Base-by-base conservation (phyloP, 2,797 vertebrate genomes). In the Distichodus sexfasciatus region DNA sequence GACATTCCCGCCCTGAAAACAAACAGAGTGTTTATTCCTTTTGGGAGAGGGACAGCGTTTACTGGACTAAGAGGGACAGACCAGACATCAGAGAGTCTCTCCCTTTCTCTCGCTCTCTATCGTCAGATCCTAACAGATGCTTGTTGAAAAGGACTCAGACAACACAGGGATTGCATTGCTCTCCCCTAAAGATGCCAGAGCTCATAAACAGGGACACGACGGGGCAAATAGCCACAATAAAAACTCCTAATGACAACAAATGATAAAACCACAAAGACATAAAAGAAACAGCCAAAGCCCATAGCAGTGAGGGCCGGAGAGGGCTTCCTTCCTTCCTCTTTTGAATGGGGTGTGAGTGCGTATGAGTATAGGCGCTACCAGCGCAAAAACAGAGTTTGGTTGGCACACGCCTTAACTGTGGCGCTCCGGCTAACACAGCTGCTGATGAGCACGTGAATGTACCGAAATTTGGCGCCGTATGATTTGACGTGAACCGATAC, bases 181-280 rank as follows among this genome's bases (percentile, higher is more conserved):
- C 36, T 10, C 41, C 60, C 48, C 63, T 57, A 28, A 63, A 63
- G n/a, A 67, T 46, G 68, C 67, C 29, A 31, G 36, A 7, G 59
- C 72, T 61, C 66, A 57, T 74, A 70, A 73, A 79, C 68, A 57
- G 31, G 46, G 51, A 64, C 53, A 69, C 61, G 19, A 65, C 17
- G 21, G 48, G 50, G 40, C 58, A 71, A 74, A 74, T 44, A 65
- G 67, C 46, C 38, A 73, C 68, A 54, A 73, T 75, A 77, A 80
- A 75, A 70, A 31, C 46, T 43, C n/a, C 72, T 77, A 80, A 75
- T 77, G 66, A 76, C 70, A 78, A 76, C 76, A 74, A 75, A 76
- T 71, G 78, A 75, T 75, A 74, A 76, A 78, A 68, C 76, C 71
- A 71, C 76, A 78, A 77, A 80, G 73, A 71, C 76, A 76, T 74